Conservation (phyloP, 2,113 vertebrate genomes). For the Dasypus novemcinctus region DNA sequence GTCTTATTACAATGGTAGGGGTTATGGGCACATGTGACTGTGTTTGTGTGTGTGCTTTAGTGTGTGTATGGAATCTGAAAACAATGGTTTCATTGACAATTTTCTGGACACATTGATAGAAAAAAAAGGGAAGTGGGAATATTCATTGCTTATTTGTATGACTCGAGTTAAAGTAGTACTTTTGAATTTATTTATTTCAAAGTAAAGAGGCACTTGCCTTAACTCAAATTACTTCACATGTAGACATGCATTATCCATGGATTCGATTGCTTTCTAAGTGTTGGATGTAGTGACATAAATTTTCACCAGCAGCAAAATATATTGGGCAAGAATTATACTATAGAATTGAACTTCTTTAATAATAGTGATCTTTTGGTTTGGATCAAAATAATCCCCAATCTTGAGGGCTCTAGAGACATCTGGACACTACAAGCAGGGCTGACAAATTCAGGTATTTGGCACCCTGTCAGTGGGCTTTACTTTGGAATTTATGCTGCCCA, state of each 20-base stretch:
- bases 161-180: constrained; percentile 4
- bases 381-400: neutral
- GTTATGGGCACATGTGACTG: neutral
- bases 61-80: neutral
- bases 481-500: too few species aligned
- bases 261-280: neutral
- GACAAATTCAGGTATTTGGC: too few species aligned
- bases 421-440: too few species aligned
- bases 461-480: too few species aligned
- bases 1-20: neutral
- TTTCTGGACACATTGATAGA: neutral
- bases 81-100: neutral
- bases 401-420: too few species aligned
- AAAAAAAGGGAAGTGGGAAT: neutral
- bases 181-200: constrained; percentile 34
- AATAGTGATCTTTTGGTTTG: neutral
- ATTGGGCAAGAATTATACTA: neutral
- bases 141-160: neutral
- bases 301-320: neutral
- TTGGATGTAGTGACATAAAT: neutral
- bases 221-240: neutral
- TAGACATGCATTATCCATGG: neutral
- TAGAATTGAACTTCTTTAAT: neutral
- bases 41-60: neutral
- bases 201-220: neutral